Conservation (phyloP, 2,888 invertebrate species). For the Lacanobia wlatinum region DNA sequence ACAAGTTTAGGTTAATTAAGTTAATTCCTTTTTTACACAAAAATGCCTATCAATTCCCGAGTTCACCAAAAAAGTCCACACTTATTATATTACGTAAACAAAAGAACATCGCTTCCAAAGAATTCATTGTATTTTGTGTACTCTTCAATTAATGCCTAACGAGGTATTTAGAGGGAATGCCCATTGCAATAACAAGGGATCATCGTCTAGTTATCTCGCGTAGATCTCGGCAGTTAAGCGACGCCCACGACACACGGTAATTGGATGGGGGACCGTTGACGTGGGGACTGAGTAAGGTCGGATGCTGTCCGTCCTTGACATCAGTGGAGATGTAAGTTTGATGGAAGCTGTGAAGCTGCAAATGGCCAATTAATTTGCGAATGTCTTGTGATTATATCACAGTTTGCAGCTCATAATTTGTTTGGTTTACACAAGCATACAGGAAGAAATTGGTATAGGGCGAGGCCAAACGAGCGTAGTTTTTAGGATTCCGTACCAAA, state of each 20-base stretch:
- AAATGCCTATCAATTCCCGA: conserved; percentile 41
- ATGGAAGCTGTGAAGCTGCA: conserved; percentile 12
- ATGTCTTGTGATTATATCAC: neutral
- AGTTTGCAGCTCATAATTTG: neutral
- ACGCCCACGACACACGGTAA: conserved; percentile 63
- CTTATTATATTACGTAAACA: conserved; percentile 14
- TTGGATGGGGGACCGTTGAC: conserved; percentile 57
- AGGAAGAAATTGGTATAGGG: no score
- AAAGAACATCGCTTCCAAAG: conserved; percentile 29
- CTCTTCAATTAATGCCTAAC: conserved; percentile 50
- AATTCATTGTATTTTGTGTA: conserved; percentile 44
- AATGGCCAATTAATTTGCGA: conserved; percentile 11
- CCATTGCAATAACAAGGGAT: conserved; percentile 50
- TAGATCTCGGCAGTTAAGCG: conserved; percentile 57
- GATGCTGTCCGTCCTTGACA: conserved; percentile 40
- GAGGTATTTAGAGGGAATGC: conserved; percentile 52
- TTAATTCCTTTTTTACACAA: conserved; percentile 13
- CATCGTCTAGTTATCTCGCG: conserved; percentile 61
- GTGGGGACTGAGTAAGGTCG: conserved; percentile 40
- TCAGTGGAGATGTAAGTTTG: conserved; percentile 24
- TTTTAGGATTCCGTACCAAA: no score
- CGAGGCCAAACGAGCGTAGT: no score
- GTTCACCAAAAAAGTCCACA: conserved; percentile 14
- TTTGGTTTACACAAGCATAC: neutral
- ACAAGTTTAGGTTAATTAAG: neutral